Evolutionary conservation across 2,888 invertebrate species (phyloP).

Genomic region (Nemotelus nigrinus): DNA sequence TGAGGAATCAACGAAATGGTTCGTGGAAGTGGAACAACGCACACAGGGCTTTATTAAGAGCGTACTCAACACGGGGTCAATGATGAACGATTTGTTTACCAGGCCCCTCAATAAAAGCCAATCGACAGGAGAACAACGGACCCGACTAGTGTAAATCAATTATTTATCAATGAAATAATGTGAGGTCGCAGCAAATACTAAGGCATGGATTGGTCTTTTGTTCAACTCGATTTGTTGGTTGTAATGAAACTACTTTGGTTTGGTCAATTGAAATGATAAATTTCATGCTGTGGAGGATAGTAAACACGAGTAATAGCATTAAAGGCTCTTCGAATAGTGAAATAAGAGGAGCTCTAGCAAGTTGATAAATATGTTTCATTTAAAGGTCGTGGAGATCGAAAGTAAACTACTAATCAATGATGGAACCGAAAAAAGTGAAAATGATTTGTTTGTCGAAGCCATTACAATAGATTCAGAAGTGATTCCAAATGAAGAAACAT

Average conservation of each 20-base stretch:
- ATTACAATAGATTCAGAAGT: too few species aligned
- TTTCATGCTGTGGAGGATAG: too few species aligned
- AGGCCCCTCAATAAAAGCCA: not conserved
- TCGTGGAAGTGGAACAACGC: not conserved
- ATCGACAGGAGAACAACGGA: not conserved
- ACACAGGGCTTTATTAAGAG: constrained; percentile 1
- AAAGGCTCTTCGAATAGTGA: too few species aligned
- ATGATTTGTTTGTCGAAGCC: too few species aligned
- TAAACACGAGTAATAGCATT: too few species aligned
- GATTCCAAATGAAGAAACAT: too few species aligned
- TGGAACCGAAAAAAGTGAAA: too few species aligned
- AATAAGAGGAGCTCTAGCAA: too few species aligned
- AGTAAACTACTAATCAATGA: too few species aligned
- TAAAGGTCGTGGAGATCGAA: too few species aligned
- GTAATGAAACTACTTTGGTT: constrained; percentile 10
- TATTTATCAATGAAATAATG: constrained; percentile 14
- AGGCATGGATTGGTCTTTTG: not conserved
- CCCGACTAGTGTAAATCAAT: constrained; percentile 29
- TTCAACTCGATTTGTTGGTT: constrained; percentile 3
- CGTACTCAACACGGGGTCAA: constrained; percentile 31
- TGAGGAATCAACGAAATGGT: constrained; percentile 9
- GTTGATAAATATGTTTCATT: too few species aligned
- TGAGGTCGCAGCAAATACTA: not conserved
- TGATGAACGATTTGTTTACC: constrained; percentile 38
- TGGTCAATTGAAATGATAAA: too few species aligned